A percentile compares a stretch with the other conserved stretches of the same genome.
Evolutionary conservation across 2,113 vertebrate species (phyloP).

Genomic region (Stegostoma tigrinum): DNA sequence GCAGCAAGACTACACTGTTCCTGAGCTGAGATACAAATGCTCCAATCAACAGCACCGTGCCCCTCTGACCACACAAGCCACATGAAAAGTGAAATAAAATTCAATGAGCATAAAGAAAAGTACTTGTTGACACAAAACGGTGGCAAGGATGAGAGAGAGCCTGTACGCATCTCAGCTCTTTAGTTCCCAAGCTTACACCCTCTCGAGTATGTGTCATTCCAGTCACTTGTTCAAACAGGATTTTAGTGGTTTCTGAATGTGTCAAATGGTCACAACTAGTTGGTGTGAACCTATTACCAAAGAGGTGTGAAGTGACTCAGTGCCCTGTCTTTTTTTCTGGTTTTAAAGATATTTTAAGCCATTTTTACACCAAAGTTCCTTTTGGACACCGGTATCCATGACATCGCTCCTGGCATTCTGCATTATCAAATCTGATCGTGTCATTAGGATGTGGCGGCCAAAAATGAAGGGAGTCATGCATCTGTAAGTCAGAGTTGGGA

Average conservation of each 20-base stretch:
- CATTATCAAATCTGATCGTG: neutral
- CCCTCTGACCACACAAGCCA: no score
- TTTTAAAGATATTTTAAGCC: neutral
- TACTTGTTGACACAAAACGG: neutral
- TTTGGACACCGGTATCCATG: neutral
- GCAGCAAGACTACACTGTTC: neutral
- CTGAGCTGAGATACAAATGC: neutral
- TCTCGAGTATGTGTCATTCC: constrained; percentile 9
- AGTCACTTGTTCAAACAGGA: constrained; percentile 34
- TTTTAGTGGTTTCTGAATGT: constrained; percentile 4
- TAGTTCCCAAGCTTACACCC: constrained; percentile 18
- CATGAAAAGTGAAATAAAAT: neutral
- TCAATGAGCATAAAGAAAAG: neutral
- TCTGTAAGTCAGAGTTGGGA: neutral
- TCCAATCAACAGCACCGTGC: neutral
- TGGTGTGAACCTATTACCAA: constrained; percentile 9
- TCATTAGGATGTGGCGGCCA: neutral
- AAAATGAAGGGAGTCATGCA: neutral
- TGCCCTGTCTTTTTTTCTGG: neutral
- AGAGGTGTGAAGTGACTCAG: neutral
- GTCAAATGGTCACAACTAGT: constrained; percentile 24
- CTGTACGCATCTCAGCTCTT: neutral
- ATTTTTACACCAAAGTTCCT: neutral
- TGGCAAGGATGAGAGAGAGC: neutral
- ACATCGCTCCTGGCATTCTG: neutral